A percentile compares a stretch with the other conserved stretches of the same genome.
phyloP scores from a whole-genome alignment of 2,888 invertebrate species.

The Drosophila vallismaia region DNA sequence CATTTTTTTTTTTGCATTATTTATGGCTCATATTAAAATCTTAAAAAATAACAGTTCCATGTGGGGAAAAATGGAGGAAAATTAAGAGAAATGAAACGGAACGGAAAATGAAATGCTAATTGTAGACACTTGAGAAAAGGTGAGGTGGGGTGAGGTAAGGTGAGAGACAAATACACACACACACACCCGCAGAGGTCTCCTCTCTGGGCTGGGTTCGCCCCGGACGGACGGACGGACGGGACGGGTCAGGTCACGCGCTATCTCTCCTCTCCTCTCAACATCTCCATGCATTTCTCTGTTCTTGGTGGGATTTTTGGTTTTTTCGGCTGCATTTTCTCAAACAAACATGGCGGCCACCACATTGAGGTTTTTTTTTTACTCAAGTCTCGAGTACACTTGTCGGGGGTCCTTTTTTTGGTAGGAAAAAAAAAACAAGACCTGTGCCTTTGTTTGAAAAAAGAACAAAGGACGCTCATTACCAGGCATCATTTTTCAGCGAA shows the following conservation, averaged over 20 bases:
- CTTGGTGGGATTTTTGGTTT: slow-evolving; percentile 2
- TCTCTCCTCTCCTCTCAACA: slow-evolving; percentile 37
- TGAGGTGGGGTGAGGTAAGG: too few species aligned
- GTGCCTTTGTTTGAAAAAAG: slow-evolving; percentile 16
- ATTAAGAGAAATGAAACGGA: background rate
- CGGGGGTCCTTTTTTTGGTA: slow-evolving; percentile 35
- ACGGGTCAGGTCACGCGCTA: slow-evolving; percentile 44
- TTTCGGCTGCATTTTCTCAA: slow-evolving; percentile 46
- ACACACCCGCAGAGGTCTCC: slow-evolving; percentile 6
- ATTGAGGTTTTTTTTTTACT: slow-evolving; percentile 19
- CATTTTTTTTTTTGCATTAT: slow-evolving; percentile 16
- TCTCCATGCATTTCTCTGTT: slow-evolving; percentile 38
- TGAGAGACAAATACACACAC: slow-evolving; percentile 26
- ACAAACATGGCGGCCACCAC: slow-evolving; percentile 38
- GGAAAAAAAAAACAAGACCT: background rate
- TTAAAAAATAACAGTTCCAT: background rate
- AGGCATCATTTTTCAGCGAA: slow-evolving; percentile 8
- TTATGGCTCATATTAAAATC: slow-evolving; percentile 9
- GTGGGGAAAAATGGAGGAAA: slow-evolving; percentile 1
- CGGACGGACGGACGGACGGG: background rate
- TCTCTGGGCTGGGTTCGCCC: slow-evolving; percentile 21
- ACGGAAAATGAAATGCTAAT: slow-evolving; percentile 24
- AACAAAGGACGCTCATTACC: slow-evolving; percentile 32
- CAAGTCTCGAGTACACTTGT: slow-evolving; percentile 31
- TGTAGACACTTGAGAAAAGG: slow-evolving; percentile 23